phyloP scores from a whole-genome alignment of 1,140 invertebrate species.

The Lasioglossum albipes region DNA sequence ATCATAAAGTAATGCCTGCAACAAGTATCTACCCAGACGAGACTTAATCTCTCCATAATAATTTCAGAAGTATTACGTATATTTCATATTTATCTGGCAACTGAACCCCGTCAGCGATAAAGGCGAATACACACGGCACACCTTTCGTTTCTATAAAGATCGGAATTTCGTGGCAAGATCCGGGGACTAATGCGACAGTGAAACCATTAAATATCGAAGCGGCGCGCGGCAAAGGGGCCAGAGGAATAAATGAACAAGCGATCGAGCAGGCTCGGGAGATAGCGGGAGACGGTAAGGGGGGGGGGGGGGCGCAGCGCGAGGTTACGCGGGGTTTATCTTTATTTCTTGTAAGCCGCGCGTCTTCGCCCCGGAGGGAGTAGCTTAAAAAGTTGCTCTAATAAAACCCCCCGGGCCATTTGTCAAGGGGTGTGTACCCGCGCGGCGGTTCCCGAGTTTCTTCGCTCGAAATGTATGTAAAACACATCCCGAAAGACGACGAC shows the following conservation, averaged over 20 bases:
- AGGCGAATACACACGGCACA: too few species aligned
- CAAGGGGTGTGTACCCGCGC: conserved; percentile 63
- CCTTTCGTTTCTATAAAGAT: too few species aligned
- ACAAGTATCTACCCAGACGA: too few species aligned
- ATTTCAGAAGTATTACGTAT: too few species aligned
- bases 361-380: conserved; percentile 49
- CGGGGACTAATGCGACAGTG: neutral
- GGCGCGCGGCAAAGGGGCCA: neutral
- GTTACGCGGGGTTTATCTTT: conserved; percentile 71
- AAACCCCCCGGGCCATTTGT: conserved; percentile 77
- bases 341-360: conserved; percentile 67
- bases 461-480: conserved; percentile 78
- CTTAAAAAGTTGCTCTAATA: conserved; percentile 76
- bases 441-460: conserved; percentile 29
- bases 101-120: too few species aligned
- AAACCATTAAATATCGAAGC: neutral
- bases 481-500: conserved; percentile 64
- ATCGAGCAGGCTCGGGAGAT: neutral
- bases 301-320: neutral
- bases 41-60: too few species aligned
- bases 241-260: neutral
- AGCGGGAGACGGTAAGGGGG: too few species aligned
- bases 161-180: too few species aligned
- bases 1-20: too few species aligned
- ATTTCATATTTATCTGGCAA: too few species aligned